Evolutionary conservation across 2,113 vertebrate species (phyloP), one percentile per base, ranked within the genome.

Genomic region (Nerophis ophidion): DNA sequence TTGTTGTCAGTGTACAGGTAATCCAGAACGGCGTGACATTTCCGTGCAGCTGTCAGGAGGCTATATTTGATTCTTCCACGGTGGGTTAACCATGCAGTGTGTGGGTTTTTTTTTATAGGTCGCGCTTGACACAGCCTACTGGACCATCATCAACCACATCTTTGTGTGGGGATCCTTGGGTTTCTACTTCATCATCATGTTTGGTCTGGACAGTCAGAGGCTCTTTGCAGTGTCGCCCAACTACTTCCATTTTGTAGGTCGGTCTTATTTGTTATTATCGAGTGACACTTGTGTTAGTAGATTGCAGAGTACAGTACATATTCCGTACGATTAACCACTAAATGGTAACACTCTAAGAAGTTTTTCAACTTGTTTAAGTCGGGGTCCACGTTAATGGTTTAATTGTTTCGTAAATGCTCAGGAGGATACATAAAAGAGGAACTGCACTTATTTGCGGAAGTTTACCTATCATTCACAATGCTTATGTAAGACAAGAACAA

Each of bases 91-190:
- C 52, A 35, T 67, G 26, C 42, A 26, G 16, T 74, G 3, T 75
- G 50, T 81, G 17, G n/a, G n/a, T n/a, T 72, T 52, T 64, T 47
- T 77, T 65, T 5, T 16, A 35, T 66, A 98, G 96, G 96, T 98
- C 0, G 91, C 91, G 44, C 84, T 98, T 6, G 96, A 97, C 71
- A 98, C 95, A 0, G 94, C 94, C 42, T 98, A 93, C 84, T 98
- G 96, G 96, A 98, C 96, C 0, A 88, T 93, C 57, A 93, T 98
- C 81, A 98, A 98, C 86, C 95, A 95, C 57, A 94, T 97, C 88
- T 98, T 94, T 79, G 93, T 98, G 78, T 97, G 94, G 95, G 94
- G 94, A 66, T 98, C 95, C 66, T 81, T 98, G 33, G 93, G 93
- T 0, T 80, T 82, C 6, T 98, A 93, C 86, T 96, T 97, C 0